Evolutionary conservation across 2,888 invertebrate genomes (phyloP).

Genomic region (Girardia tigrina): DNA sequence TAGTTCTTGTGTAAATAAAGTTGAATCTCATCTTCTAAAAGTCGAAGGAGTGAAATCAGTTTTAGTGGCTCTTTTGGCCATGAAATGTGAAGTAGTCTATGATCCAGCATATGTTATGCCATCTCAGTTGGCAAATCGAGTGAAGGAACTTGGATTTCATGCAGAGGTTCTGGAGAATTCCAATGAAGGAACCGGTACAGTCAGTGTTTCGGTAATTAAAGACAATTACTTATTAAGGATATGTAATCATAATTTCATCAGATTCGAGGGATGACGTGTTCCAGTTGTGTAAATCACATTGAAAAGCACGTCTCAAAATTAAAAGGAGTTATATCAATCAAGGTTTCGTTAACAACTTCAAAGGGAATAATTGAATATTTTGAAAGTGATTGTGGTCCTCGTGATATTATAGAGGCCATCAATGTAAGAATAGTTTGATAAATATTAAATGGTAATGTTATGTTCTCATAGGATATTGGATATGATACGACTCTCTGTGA

Average conservation of each 20-base stretch:
- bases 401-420: conserved; percentile 74
- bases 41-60: conserved; percentile 63
- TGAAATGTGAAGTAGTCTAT: conserved; percentile 82
- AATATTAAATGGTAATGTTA: conserved; percentile 26
- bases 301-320: conserved; percentile 27
- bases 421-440: background rate
- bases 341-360: conserved; percentile 73
- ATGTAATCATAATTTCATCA: conserved; percentile 37
- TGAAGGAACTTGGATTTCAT: conserved; percentile 75
- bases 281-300: conserved; percentile 33
- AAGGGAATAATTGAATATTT: conserved; percentile 72
- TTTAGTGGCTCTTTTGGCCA: conserved; percentile 76
- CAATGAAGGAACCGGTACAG: conserved; percentile 41
- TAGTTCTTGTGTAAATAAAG: conserved; percentile 51
- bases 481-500: conserved; percentile 63
- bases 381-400: conserved; percentile 67
- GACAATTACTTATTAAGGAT: background rate
- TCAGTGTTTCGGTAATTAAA: conserved; percentile 45
- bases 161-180: conserved; percentile 52
- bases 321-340: conserved; percentile 66
- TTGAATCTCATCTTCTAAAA: conserved; percentile 49
- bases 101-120: conserved; percentile 65
- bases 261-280: conserved; percentile 42
- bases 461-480: conserved; percentile 57
- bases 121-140: conserved; percentile 65